Evolutionary conservation across 2,888 invertebrate species (phyloP).

Genomic region (Cephus pulcher): DNA sequence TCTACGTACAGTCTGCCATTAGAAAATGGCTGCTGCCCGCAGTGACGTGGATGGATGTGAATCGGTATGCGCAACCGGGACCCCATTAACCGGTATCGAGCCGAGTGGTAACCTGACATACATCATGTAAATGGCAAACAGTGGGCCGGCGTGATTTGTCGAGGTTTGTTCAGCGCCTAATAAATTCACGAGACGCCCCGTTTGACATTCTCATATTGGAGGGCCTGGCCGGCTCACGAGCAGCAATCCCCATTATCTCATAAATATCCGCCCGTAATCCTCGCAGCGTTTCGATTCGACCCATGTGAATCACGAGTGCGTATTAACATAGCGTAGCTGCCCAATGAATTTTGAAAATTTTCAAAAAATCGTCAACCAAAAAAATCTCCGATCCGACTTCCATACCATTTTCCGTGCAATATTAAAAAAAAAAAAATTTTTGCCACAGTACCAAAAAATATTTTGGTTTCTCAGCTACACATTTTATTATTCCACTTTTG

Average conservation of each 20-base stretch:
- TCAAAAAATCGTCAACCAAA: not conserved
- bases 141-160: constrained; percentile 8
- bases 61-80: not conserved
- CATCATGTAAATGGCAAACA: constrained; percentile 9
- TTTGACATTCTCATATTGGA: constrained; percentile 2
- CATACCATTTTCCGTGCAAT: too few species aligned
- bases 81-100: constrained; percentile 6
- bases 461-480: not conserved
- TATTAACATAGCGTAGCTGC: not conserved
- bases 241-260: constrained; percentile 19
- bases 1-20: not conserved
- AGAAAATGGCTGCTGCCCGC: not conserved
- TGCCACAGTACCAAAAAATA: accelerated
- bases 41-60: not conserved
- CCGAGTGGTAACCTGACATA: not conserved
- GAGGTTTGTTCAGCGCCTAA: constrained; percentile 5
- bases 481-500: not conserved
- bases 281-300: constrained; percentile 12
- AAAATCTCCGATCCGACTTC: accelerated
- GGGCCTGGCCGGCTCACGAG: constrained; percentile 12
- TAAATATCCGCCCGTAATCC: constrained; percentile 20
- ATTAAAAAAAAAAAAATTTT: too few species aligned
- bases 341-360: not conserved
- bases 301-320: not conserved
- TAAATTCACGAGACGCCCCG: constrained; percentile 8